A percentile compares a stretch with the other conserved stretches of the same genome.
These are phyloP conservation scores for Caenorhabditis inopinata DNA, from an alignment of 1,140 invertebrate species.

Conservation along the genomic window DNA sequence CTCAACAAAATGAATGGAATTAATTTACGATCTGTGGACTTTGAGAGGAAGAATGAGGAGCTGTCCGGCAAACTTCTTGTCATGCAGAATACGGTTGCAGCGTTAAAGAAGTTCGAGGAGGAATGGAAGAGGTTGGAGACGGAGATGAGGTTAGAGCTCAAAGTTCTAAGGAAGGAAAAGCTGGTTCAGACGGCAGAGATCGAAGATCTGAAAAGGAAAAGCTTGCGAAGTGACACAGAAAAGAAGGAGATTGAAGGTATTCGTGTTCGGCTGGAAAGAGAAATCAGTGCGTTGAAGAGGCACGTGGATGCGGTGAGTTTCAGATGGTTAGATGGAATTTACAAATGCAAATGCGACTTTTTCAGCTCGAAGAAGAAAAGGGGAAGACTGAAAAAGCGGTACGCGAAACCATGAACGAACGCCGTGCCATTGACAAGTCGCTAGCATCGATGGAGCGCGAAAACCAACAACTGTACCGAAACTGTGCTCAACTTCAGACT, in stretches of 20 bases:
- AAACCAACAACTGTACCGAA: conserved; percentile 45
- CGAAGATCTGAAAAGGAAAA: conserved; percentile 39
- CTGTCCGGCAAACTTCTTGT: background rate
- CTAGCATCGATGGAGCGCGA: conserved; percentile 47
- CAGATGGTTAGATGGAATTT: background rate
- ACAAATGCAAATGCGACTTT: background rate
- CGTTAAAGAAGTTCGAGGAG: conserved; percentile 17
- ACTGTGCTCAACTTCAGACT: conserved; percentile 43
- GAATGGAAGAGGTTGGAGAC: conserved; percentile 35
- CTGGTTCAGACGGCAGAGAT: conserved; percentile 40
- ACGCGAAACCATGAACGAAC: conserved; percentile 38
- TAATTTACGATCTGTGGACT: conserved; percentile 7
- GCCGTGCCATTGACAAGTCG: conserved; percentile 46
- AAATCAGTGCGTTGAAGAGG: conserved; percentile 40
- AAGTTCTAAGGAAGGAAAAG: conserved; percentile 42
- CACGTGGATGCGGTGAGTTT: conserved; percentile 40
- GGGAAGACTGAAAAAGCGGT: conserved; percentile 38
- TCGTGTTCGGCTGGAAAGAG: conserved; percentile 38
- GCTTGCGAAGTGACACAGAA: conserved; percentile 31
- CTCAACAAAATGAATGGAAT: conserved; percentile 13
- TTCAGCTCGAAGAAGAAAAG: conserved; percentile 50
- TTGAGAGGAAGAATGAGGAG: conserved; percentile 10
- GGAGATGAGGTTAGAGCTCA: conserved; percentile 45
- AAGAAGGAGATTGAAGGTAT: conserved; percentile 41
- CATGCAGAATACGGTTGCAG: conserved; percentile 7